A percentile compares a stretch with the other conserved stretches of the same genome.
Evolutionary conservation across 2,797 vertebrate genomes (phyloP).

Genomic region (Lepus oiostolus): DNA sequence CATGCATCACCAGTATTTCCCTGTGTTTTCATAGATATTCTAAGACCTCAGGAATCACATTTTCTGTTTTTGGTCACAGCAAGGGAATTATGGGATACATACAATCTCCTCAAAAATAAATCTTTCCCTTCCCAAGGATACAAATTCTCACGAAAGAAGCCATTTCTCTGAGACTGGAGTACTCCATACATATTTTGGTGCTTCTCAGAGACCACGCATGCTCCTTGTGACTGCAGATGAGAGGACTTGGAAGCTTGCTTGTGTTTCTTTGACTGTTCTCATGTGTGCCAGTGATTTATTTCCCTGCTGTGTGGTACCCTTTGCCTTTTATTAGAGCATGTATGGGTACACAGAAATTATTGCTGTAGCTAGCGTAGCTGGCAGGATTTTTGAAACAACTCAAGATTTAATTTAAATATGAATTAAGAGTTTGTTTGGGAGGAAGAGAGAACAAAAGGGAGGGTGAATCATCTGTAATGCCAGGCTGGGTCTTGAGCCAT

Average conservation of each 20-base stretch:
- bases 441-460: background rate
- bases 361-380: background rate
- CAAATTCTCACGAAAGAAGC: background rate
- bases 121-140: background rate
- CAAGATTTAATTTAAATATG: conserved; percentile 25
- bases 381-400: conserved; percentile 12
- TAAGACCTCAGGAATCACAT: background rate
- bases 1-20: background rate
- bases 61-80: background rate
- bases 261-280: background rate
- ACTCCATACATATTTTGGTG: background rate
- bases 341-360: background rate
- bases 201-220: background rate
- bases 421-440: background rate
- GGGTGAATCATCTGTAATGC: background rate
- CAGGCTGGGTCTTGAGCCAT: background rate
- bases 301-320: background rate
- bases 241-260: background rate
- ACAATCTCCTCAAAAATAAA: background rate
- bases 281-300: background rate
- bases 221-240: background rate
- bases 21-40: background rate
- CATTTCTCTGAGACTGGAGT: background rate
- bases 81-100: background rate
- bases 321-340: background rate